A percentile compares a stretch with the other conserved stretches of the same genome.
These are phyloP conservation scores for Zaprionus camerounensis DNA, from an alignment of 1,140 invertebrate genomes.

Conservation along the genomic window DNA sequence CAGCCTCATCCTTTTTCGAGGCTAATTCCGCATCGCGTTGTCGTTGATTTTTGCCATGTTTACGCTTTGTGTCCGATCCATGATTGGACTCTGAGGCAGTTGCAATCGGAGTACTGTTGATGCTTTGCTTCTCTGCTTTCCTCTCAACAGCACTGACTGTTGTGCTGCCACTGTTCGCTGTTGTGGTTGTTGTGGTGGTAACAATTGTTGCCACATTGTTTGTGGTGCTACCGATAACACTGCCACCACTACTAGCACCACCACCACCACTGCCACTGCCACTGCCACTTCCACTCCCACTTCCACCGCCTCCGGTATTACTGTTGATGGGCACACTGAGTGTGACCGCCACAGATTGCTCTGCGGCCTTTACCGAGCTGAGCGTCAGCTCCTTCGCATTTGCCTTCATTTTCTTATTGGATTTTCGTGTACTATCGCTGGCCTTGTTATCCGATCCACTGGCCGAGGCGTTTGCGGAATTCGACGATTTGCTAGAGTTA, in stretches of 20 bases:
- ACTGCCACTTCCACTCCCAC: background rate
- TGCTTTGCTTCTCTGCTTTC: background rate
- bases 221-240: background rate
- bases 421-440: slow-evolving; percentile 66
- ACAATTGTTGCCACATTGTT: background rate
- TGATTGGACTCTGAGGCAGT: slow-evolving; percentile 13
- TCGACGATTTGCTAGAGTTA: slow-evolving; percentile 71
- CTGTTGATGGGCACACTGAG: slow-evolving; percentile 28
- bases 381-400: slow-evolving; percentile 80
- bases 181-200: background rate
- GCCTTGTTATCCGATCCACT: slow-evolving; percentile 74
- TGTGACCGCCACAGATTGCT: slow-evolving; percentile 54
- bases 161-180: background rate
- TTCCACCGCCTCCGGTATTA: background rate
- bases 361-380: slow-evolving; percentile 73
- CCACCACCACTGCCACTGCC: background rate
- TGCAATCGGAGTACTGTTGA: slow-evolving; percentile 2
- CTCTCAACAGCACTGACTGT: background rate
- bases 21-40: slow-evolving; percentile 61
- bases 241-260: background rate
- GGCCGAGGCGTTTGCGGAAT: slow-evolving; percentile 73
- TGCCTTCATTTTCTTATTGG: slow-evolving; percentile 75
- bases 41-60: slow-evolving; percentile 68
- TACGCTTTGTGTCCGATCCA: slow-evolving; percentile 65
- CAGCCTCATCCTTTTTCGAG: slow-evolving; percentile 64